Percentiles rank a stretch among this genome's conserved stretches.
phyloP scores from a whole-genome alignment of 2,113 vertebrate genomes.

The Azemiops feae region DNA sequence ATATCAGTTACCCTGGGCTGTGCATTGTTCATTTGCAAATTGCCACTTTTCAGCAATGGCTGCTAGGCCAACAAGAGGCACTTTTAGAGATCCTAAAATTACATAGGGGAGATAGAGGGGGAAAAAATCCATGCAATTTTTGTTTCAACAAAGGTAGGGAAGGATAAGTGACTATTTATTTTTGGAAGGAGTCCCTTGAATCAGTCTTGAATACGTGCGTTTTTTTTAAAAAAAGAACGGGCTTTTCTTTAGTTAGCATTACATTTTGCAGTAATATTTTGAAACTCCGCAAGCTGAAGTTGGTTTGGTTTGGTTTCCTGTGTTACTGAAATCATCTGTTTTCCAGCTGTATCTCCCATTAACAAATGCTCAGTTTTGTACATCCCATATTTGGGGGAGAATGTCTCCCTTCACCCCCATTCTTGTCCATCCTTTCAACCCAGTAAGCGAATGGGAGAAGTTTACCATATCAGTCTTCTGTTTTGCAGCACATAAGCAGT shows the following conservation, averaged over 20 bases:
- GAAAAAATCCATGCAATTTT: background rate
- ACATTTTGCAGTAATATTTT: constrained; percentile 19
- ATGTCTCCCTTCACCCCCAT: background rate
- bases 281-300: constrained; percentile 11
- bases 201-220: constrained; percentile 28
- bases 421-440: background rate
- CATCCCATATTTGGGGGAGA: background rate
- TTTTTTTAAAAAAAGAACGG: constrained; percentile 17
- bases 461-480: background rate
- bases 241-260: constrained; percentile 19
- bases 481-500: background rate
- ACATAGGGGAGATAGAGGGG: background rate
- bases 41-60: background rate
- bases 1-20: background rate
- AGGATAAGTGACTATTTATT: background rate
- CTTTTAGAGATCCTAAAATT: too few relatives aligned
- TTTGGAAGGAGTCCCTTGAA: constrained; percentile 10
- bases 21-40: background rate
- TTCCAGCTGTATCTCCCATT: background rate
- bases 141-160: background rate
- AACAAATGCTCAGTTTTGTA: background rate
- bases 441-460: background rate
- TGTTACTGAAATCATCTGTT: constrained; percentile 15
- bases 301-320: constrained; percentile 15
- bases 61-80: background rate